Percentiles rank a stretch among this genome's conserved stretches.
phyloP scores from a whole-genome alignment of 2,797 vertebrate species.

The Vespertilio murinus region DNA sequence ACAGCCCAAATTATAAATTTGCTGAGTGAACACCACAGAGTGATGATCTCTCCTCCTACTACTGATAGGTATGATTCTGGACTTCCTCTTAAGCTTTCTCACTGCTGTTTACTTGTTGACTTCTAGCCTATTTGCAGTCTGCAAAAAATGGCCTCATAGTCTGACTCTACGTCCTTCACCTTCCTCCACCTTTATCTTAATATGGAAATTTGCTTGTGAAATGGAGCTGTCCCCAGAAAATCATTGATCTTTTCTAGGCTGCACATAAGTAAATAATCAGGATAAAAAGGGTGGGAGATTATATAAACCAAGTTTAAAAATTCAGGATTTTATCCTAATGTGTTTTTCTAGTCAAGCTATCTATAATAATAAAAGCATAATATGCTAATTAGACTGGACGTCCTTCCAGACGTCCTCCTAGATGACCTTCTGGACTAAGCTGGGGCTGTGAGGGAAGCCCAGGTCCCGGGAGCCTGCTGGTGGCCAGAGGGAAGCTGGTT shows the following conservation, averaged over 20 bases:
- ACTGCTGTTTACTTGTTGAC: not conserved
- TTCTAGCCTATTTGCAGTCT: not conserved
- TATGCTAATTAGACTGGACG: too few species aligned
- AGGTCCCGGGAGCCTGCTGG: too few species aligned
- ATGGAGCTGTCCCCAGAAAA: not conserved
- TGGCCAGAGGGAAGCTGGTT: too few species aligned
- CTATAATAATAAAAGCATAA: too few species aligned
- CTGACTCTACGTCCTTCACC: not conserved
- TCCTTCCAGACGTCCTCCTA: too few species aligned
- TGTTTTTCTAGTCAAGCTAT: not conserved
- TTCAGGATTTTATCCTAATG: not conserved
- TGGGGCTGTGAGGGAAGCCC: too few species aligned
- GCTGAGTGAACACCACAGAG: not conserved
- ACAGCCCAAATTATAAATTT: not conserved
- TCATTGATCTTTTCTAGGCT: not conserved
- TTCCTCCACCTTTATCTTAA: not conserved
- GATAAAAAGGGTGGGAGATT: not conserved
- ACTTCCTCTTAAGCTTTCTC: not conserved
- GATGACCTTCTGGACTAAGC: too few species aligned
- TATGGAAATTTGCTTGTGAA: not conserved
- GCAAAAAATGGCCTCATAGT: not conserved
- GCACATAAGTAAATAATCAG: not conserved
- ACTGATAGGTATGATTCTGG: not conserved
- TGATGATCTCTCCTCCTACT: not conserved
- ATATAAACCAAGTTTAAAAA: not conserved